phyloP scores from a whole-genome alignment of 2,797 vertebrate species.

The Lepus townsendii region DNA sequence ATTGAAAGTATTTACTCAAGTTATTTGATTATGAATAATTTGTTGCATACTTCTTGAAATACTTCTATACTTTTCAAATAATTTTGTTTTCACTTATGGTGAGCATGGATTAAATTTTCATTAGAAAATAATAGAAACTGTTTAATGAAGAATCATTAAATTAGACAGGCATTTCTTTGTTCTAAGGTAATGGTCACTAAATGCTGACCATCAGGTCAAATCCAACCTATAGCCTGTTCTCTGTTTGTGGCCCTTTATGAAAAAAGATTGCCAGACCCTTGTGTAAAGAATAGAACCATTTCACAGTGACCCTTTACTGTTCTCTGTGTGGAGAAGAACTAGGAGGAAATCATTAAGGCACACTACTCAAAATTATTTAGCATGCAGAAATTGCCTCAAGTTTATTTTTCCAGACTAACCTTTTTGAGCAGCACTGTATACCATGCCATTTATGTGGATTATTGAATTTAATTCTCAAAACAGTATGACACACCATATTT shows the following conservation, averaged over 20 bases:
- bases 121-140: not conserved
- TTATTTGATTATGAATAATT: not conserved
- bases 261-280: not conserved
- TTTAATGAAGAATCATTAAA: not conserved
- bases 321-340: not conserved
- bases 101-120: not conserved
- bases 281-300: not conserved
- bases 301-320: not conserved
- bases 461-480: constrained; percentile 36
- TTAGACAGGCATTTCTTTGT: not conserved
- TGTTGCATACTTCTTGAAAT: not conserved
- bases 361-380: not conserved
- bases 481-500: not conserved
- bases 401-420: not conserved
- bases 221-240: not conserved
- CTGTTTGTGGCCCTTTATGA: not conserved
- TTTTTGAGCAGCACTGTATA: not conserved
- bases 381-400: constrained; percentile 14
- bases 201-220: not conserved
- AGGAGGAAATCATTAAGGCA: not conserved
- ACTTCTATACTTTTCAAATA: not conserved
- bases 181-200: not conserved
- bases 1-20: not conserved
- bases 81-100: not conserved
- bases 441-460: not conserved